Evolutionary conservation across 2,888 invertebrate genomes (phyloP).

Genomic region (Altica lythri): DNA sequence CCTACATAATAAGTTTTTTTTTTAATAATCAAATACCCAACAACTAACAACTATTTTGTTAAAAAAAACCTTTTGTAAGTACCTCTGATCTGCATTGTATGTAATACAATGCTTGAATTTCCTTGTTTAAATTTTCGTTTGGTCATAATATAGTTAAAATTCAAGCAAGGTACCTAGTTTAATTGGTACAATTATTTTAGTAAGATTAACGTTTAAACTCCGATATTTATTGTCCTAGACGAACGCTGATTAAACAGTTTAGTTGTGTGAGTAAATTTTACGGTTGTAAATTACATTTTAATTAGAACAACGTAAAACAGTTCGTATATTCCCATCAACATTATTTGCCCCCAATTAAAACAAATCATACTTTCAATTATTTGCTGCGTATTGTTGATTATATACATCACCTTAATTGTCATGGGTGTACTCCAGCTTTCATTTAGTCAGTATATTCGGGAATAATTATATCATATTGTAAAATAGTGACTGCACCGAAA

Average conservation of each 20-base stretch:
- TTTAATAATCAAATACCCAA: no score
- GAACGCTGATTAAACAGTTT: conserved; percentile 38
- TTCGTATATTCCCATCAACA: conserved; percentile 29
- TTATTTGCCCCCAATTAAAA: conserved; percentile 37
- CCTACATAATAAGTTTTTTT: no score
- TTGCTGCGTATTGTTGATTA: conserved; percentile 18
- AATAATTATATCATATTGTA: conserved; percentile 14
- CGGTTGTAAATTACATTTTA: conserved; percentile 41
- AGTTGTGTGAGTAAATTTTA: conserved; percentile 37
- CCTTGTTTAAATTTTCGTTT: conserved; percentile 14
- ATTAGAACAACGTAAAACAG: conserved; percentile 40
- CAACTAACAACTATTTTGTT: no score
- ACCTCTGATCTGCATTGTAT: no score
- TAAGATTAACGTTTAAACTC: conserved; percentile 32
- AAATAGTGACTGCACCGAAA: conserved; percentile 14
- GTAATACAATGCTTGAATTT: no score
- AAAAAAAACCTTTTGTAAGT: no score
- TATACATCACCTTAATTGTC: conserved; percentile 20
- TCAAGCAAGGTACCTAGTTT: conserved; percentile 9
- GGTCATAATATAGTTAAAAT: conserved; percentile 12
- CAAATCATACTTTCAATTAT: conserved; percentile 28
- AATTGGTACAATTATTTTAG: conserved; percentile 20
- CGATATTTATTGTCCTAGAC: conserved; percentile 35
- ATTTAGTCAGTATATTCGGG: conserved; percentile 4
- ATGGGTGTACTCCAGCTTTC: conserved; percentile 11